Evolutionary conservation across 2,113 vertebrate species (phyloP).

Genomic region (Salvator merianae): DNA sequence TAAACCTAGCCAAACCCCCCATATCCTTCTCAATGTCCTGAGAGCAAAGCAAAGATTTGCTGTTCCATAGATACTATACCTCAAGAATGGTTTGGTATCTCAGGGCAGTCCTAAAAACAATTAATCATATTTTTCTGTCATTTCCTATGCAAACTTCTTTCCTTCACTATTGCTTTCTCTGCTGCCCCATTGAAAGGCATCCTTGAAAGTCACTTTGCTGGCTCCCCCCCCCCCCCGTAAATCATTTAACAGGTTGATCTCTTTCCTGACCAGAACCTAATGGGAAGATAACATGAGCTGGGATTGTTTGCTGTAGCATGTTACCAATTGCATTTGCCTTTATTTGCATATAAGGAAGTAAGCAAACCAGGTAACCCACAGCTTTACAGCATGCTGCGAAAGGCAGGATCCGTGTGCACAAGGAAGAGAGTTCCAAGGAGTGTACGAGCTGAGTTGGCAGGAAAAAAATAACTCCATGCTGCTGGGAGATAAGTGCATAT

Average conservation of each 20-base stretch:
- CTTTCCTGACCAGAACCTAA: background rate
- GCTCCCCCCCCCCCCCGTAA: background rate
- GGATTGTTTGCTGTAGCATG: background rate
- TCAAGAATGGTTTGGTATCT: background rate
- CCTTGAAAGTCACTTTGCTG: constrained; percentile 23
- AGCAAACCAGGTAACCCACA: background rate
- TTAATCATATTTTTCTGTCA: background rate
- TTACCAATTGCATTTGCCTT: constrained; percentile 21
- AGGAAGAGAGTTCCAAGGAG: background rate
- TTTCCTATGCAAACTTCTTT: background rate
- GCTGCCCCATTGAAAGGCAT: background rate
- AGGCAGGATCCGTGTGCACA: background rate
- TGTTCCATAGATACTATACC: background rate
- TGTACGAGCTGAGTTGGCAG: background rate
- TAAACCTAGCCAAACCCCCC: background rate
- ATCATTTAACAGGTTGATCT: constrained; percentile 15
- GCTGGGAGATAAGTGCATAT: background rate
- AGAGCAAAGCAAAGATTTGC: background rate
- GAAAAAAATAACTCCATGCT: background rate
- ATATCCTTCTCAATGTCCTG: background rate
- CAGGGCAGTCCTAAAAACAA: background rate
- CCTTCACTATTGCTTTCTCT: background rate
- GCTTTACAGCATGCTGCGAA: background rate
- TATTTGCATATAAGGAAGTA: background rate
- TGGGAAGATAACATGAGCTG: constrained; percentile 29